Evolutionary conservation across 2,888 invertebrate species (phyloP), one percentile per base, ranked within the genome.

Genomic region (Thereva unica): DNA sequence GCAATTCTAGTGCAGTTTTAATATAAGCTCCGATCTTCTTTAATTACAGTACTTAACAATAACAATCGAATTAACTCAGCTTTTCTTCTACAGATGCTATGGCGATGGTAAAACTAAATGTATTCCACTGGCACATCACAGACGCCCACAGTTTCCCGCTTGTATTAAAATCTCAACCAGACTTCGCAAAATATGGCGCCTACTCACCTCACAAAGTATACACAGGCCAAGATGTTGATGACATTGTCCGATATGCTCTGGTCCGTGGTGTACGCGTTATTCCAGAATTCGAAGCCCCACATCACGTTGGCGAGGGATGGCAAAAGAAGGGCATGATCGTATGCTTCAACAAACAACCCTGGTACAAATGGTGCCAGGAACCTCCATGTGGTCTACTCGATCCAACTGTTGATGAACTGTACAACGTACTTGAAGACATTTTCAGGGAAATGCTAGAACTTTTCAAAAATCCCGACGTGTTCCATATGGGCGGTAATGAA

Each of bases 231-330:
- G 82, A 83, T 57, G 83, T 88, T 10, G 75, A 75, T 3, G 86
- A 85, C 7, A 75, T 86, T 49, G 85, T 93, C 1, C 83, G 88
- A 52, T 92, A 85, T 75, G 93, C 87, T 0, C 78, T 86, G 12
- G 82, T 85, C 40, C 84, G 93, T 54, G 97, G 96, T 0, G 88
- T 97, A 64, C 85, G 93, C 45, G 89, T 97, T 8, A 77, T 97
- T 74, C 95, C 96, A 0, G 97, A 97, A 82, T 91, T 95, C 75
- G 95, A 95, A 78, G 92, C 93, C 63, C 95, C 95, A 0, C 93
- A 93, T 68, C 94, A 94, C 77, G 92, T 92, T 9, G 92, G 92
- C 50, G 91, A 92, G 77, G 92, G 92, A 35, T 92, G 92, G 92
- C 91, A 92, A 79, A 85, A 86, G 70, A 86, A 86, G 53, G 84